Evolutionary conservation across 2,888 invertebrate species (phyloP), one percentile per base, ranked within the genome.

Genomic region (Meteorus colon): DNA sequence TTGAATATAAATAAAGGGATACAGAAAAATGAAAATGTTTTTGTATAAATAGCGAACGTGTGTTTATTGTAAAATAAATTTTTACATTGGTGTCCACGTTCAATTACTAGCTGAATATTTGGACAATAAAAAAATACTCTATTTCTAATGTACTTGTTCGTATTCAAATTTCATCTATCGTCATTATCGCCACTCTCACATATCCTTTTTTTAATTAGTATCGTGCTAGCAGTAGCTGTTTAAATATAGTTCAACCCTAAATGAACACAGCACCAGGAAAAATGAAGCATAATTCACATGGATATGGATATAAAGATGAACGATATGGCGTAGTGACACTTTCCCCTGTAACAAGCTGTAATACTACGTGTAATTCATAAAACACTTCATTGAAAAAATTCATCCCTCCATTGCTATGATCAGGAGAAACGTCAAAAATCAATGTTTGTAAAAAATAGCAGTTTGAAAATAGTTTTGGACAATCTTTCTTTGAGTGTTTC

Each of bases 61-160:
- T 89, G 87, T 89, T 89, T 89, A 89, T 89, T 89, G 87, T 84
- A 88, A 89, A 87, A 88, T 87, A 87, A 86, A 86, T 87, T 87
- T 88, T 85, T 88, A 88, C 88, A 89, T 87, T 84, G 88, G 88
- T 89, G 89, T 85, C 89, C 89, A 88, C 87, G 84, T 87, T 81
- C 82, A 85, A 82, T 83, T 76, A 81, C 86, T 88, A 89, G 88
- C 88, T 89, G 89, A 89, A 87, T 88, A 89, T 89, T 86, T 74
- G 73, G 81, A 85, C 81, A 84, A 84, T 82, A 84, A 83, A 81
- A 83, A 81, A 78, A 81, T 79, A 71, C 55, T 24, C 65, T 79
- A 69, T 14, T 69, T 0, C 12, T 41, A 12, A 41, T 41, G 31
- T 82, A 79, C 75, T 77, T 78, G 76, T 74, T 31, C 77, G 59